Evolutionary conservation across 2,888 invertebrate species (phyloP), one percentile per base, ranked within the genome.

Genomic region (Chymomyza caudatula): DNA sequence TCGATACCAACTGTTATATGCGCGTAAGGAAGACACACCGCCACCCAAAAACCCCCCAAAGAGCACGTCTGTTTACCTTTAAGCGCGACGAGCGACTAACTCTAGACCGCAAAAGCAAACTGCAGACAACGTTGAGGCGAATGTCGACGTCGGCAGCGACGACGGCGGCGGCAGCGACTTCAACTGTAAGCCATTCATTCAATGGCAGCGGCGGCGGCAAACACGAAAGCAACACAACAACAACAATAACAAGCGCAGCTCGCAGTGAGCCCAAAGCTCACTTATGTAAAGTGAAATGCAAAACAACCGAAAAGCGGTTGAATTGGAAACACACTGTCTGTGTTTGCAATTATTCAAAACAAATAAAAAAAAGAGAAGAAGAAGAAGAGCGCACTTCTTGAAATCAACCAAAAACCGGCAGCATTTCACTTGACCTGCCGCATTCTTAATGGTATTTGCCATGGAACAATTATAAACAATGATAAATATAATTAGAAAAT

Each of bases 41-140:
- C 17, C 22, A 56, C 43, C 47, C 5, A 8, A 17, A 17, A 47
- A 15, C 47, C 47, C 47, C 15, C 47, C 0, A 59, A 56, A 25
- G 15, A 37, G 37, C 70, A 83, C 78, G 82, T 82, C 78, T 65
- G 78, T 67, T 68, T 69, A 58, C 82, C 76, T 72, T 76, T 67
- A 74, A 86, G 76, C 79, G 74, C 85, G 70, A 67, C 82, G 76
- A 67, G 73, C 74, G 76, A 85, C 79, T 82, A 86, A 87, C 73
- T 70, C 65, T 69, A 71, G 69, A 69, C 78, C 58, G 17, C 66
- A 5, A 51, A 55, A 22, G 22, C 57, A 52, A 60, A 37, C 47
- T 20, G 29, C 57, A 23, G 54, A 69, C 47, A 67, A 65, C 59
- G 64, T 69, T 62, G 61, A 65, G 67, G 71, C 64, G 68, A 67